A percentile compares a stretch with the other conserved stretches of the same genome.
Conservation (phyloP, 2,797 vertebrate species). For the Cossypha polioptera region DNA sequence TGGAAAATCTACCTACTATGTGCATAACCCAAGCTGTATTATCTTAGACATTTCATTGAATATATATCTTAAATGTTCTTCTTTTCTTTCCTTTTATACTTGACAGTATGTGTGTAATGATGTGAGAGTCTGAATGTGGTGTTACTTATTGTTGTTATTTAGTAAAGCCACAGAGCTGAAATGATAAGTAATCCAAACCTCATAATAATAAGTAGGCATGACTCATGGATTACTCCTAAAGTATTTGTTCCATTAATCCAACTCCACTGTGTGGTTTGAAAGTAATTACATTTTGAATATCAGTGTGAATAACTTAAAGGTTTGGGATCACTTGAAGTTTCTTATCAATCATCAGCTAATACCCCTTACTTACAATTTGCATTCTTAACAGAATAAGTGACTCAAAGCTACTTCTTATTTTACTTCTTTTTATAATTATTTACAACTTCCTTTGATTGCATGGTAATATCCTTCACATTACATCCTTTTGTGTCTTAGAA, state of each 20-base stretch:
- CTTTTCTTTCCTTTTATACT: not conserved
- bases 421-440: not conserved
- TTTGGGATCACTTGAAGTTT: conserved; percentile 28
- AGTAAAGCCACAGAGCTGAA: conserved; percentile 2
- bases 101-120: not conserved
- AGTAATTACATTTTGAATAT: conserved; percentile 28
- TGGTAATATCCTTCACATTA: not conserved
- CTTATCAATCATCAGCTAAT: conserved; percentile 3
- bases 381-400: not conserved
- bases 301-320: not conserved
- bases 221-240: not conserved
- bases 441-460: not conserved
- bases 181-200: not conserved
- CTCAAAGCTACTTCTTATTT: not conserved
- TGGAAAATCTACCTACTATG: not conserved
- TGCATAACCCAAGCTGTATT: not conserved
- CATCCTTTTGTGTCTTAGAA: not conserved
- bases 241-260: conserved; percentile 12
- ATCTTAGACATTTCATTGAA: not conserved
- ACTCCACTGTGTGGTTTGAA: not conserved
- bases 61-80: not conserved
- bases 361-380: not conserved
- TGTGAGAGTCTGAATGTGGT: not conserved
- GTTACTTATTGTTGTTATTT: not conserved
- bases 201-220: not conserved